These are phyloP conservation scores for Blomia tropicalis DNA, from an alignment of 2,888 invertebrate genomes.

Conservation along the genomic window DNA sequence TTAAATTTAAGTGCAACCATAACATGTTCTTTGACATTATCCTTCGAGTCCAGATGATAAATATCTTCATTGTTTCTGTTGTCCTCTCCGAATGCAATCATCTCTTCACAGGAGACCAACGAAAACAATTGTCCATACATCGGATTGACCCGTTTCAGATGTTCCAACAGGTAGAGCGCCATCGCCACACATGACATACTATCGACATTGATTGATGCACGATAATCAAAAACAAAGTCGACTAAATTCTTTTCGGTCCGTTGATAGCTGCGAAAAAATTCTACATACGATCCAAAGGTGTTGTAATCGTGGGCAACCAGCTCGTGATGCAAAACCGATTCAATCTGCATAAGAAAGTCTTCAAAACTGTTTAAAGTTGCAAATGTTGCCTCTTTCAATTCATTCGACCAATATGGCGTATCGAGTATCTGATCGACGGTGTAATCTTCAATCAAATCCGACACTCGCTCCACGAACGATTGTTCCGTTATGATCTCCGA, in stretches of 20 bases:
- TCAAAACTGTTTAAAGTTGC: slow-evolving; percentile 51
- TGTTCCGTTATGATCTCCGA: background rate
- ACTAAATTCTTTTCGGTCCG: slow-evolving; percentile 46
- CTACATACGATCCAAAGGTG: slow-evolving; percentile 66
- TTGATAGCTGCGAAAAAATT: slow-evolving; percentile 36
- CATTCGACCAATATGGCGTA: slow-evolving; percentile 53
- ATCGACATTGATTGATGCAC: slow-evolving; percentile 56
- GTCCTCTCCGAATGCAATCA: slow-evolving; percentile 19
- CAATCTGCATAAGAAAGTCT: slow-evolving; percentile 59
- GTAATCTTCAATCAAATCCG: slow-evolving; percentile 4
- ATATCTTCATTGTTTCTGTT: slow-evolving; percentile 21
- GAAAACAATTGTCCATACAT: slow-evolving; percentile 51
- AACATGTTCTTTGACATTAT: slow-evolving; percentile 61
- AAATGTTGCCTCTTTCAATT: slow-evolving; percentile 38
- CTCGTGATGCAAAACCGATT: slow-evolving; percentile 59
- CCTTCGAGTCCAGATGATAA: slow-evolving; percentile 28
- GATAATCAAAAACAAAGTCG: slow-evolving; percentile 57
- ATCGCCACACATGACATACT: slow-evolving; percentile 78
- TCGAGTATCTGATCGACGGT: slow-evolving; percentile 52
- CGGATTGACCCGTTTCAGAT: slow-evolving; percentile 49
- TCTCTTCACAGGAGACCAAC: slow-evolving; percentile 74
- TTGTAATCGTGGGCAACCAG: slow-evolving; percentile 73
- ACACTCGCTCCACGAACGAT: background rate
- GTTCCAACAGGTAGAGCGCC: slow-evolving; percentile 56
- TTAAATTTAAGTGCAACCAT: slow-evolving; percentile 36